These are phyloP conservation scores for Sinella curviseta DNA, from an alignment of 1,140 invertebrate species.

Conservation along the genomic window DNA sequence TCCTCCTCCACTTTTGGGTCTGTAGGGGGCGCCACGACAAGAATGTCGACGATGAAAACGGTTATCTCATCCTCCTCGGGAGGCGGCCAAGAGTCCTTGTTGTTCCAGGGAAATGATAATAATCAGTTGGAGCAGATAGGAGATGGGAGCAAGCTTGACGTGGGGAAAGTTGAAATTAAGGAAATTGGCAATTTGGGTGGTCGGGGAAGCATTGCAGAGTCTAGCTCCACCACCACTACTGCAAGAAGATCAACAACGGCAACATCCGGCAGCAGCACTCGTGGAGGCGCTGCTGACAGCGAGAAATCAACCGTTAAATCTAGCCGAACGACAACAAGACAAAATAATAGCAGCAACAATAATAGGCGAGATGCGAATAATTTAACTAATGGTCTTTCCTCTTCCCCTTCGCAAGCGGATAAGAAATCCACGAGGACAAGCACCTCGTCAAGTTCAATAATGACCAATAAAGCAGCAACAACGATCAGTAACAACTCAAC, in stretches of 20 bases:
- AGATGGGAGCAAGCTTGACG: neutral
- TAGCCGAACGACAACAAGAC: neutral
- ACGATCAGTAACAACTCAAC: neutral
- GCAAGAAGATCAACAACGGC: too few species aligned
- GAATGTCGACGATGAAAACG: too few species aligned
- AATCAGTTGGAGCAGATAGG: too few species aligned
- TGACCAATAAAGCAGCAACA: neutral
- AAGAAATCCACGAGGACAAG: neutral
- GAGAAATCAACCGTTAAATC: neutral
- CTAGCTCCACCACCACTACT: neutral
- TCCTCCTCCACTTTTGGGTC: too few species aligned
- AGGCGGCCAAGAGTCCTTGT: too few species aligned
- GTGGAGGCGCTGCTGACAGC: neutral
- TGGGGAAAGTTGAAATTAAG: slow-evolving; percentile 9
- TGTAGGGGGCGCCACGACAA: too few species aligned
- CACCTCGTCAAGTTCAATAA: neutral
- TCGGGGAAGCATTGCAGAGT: too few species aligned
- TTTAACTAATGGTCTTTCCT: neutral
- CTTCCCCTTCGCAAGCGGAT: neutral
- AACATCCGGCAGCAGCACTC: too few species aligned
- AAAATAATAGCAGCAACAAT: neutral
- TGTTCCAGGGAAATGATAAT: neutral
- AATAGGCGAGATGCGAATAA: neutral
- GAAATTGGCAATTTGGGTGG: slow-evolving; percentile 5
- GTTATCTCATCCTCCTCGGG: too few species aligned